phyloP scores from a whole-genome alignment of 2,888 invertebrate genomes.

The Chrysolina americana region DNA sequence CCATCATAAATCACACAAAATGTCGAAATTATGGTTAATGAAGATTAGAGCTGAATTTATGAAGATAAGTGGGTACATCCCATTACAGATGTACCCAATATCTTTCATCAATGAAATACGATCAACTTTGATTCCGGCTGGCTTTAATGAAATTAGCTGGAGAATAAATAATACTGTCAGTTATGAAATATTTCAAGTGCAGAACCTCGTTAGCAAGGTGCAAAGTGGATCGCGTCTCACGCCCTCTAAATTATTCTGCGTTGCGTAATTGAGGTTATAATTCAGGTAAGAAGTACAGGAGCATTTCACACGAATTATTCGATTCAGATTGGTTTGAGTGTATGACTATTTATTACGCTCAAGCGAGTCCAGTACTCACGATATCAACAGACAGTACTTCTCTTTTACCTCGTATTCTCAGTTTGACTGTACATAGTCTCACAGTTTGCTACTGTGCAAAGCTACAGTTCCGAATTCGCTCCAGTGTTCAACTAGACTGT shows the following conservation, averaged over 20 bases:
- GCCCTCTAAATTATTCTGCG: background rate
- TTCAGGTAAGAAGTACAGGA: background rate
- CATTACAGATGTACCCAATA: background rate
- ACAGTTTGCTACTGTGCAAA: too few species aligned
- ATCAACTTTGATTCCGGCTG: background rate
- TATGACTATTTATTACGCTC: too few species aligned
- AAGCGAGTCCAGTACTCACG: too few species aligned
- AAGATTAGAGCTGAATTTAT: slow-evolving; percentile 3
- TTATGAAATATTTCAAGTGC: background rate
- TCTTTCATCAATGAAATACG: background rate
- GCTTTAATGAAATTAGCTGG: slow-evolving; percentile 19
- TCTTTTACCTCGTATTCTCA: too few species aligned
- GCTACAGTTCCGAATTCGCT: too few species aligned
- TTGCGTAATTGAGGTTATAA: background rate
- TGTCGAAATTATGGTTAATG: background rate
- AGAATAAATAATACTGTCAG: background rate
- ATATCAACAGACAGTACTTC: too few species aligned
- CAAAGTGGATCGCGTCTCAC: background rate
- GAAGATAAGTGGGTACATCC: background rate
- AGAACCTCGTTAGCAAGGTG: background rate
- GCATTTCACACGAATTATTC: background rate
- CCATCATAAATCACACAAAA: slow-evolving; percentile 1
- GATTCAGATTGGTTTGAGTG: background rate
- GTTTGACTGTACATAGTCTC: too few species aligned
- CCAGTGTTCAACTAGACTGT: too few species aligned